A percentile compares a stretch with the other conserved stretches of the same genome.
Conservation (phyloP, 2,113 vertebrate species). For the Hyla sarda region DNA sequence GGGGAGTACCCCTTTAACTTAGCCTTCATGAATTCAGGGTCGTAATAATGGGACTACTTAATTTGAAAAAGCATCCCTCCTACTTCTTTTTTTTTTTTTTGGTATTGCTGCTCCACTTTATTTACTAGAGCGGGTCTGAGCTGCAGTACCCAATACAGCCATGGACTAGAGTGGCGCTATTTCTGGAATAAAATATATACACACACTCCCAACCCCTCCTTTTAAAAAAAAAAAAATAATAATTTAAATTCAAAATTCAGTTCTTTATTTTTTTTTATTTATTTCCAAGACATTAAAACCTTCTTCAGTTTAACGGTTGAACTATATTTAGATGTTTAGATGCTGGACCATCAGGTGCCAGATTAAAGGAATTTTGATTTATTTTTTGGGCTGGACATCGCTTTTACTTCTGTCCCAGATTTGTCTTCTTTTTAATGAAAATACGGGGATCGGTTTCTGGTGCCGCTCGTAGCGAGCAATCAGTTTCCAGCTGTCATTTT, state of each 20-base stretch:
- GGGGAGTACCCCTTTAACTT: too few relatives aligned
- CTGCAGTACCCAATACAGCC: background rate
- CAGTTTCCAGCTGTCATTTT: conserved; percentile 9
- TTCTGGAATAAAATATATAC: too few relatives aligned
- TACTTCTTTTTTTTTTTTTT: too few relatives aligned
- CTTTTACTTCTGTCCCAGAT: background rate
- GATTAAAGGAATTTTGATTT: background rate
- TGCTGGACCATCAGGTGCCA: background rate
- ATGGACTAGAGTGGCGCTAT: background rate
- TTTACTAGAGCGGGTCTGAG: background rate
- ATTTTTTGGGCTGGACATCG: background rate
- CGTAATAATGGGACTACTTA: too few relatives aligned
- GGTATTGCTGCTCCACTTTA: background rate
- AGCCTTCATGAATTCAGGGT: too few relatives aligned
- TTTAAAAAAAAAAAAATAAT: too few relatives aligned
- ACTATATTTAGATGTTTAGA: background rate
- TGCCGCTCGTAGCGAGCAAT: background rate
- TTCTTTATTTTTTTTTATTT: background rate
- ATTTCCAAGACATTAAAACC: background rate
- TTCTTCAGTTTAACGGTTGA: too few relatives aligned
- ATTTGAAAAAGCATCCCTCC: too few relatives aligned
- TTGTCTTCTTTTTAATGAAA: background rate
- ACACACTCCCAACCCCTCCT: too few relatives aligned
- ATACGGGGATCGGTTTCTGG: background rate
- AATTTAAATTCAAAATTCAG: too few relatives aligned